Percentiles rank a stretch among this genome's conserved stretches.
phyloP scores from a whole-genome alignment of 2,888 invertebrate species.

The Cryptocheilus praepositus region DNA sequence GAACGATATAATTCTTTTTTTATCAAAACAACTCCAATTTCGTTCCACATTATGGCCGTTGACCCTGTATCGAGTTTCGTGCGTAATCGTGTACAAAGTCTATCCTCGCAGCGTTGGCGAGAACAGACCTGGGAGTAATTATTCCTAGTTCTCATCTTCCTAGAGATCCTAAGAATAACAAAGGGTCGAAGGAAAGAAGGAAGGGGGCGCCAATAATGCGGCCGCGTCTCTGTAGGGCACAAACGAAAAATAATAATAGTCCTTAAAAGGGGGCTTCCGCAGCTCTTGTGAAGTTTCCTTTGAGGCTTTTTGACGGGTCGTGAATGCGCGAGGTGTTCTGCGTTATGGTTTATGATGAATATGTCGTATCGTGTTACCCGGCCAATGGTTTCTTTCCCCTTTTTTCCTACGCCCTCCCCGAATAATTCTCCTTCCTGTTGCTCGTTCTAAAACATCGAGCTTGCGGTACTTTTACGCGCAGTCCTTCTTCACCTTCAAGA shows the following conservation, averaged over 20 bases:
- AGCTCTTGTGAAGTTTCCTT: slow-evolving; percentile 61
- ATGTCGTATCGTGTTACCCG: slow-evolving; percentile 66
- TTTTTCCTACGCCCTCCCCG: slow-evolving; percentile 12
- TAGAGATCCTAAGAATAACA: slow-evolving; percentile 54
- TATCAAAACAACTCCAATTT: slow-evolving; percentile 42
- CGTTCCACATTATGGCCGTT: slow-evolving; percentile 19
- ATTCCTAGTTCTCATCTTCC: slow-evolving; percentile 57
- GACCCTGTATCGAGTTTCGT: slow-evolving; percentile 46
- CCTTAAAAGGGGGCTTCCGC: slow-evolving; percentile 61
- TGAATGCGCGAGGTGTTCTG: slow-evolving; percentile 64
- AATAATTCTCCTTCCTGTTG: slow-evolving; percentile 12
- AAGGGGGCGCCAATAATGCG: slow-evolving; percentile 21
- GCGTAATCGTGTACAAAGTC: slow-evolving; percentile 12
- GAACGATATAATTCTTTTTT: too few relatives aligned
- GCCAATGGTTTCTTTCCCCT: slow-evolving; percentile 41
- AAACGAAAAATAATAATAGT: slow-evolving; percentile 59
- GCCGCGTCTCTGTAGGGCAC: slow-evolving; percentile 35
- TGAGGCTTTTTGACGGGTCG: slow-evolving; percentile 65
- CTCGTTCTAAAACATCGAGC: background rate
- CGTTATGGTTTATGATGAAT: slow-evolving; percentile 71
- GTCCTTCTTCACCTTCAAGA: background rate
- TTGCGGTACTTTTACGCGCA: slow-evolving; percentile 7
- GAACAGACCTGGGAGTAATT: slow-evolving; percentile 48
- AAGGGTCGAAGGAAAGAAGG: slow-evolving; percentile 4
- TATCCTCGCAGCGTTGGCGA: slow-evolving; percentile 1